Conservation (phyloP, 2,113 vertebrate genomes). For the Pomatorhinus ruficollis region DNA sequence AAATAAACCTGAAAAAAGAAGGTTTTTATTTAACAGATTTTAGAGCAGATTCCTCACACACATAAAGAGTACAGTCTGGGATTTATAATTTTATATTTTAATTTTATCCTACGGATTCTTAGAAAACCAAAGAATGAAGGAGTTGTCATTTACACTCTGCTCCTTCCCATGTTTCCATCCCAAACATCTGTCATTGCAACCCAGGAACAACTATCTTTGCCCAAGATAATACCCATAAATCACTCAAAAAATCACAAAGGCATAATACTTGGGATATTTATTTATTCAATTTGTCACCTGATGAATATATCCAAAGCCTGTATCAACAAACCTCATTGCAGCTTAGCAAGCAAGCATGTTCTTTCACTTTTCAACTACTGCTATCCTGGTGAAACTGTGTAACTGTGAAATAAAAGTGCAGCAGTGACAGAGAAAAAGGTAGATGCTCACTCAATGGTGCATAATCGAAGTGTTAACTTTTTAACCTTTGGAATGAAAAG, state of each 20-base stretch:
- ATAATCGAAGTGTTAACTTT: background rate
- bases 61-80: background rate
- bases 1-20: background rate
- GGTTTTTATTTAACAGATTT: background rate
- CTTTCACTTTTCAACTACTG: background rate
- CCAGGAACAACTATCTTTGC: background rate
- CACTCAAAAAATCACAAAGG: background rate
- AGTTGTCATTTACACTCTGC: background rate
- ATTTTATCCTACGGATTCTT: background rate
- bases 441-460: background rate
- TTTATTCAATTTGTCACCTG: background rate
- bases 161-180: background rate
- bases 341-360: background rate
- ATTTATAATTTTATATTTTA: background rate
- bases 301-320: background rate
- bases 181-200: background rate
- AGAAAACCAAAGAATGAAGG: background rate
- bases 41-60: background rate
- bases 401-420: background rate
- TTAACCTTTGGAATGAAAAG: background rate
- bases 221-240: background rate
- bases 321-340: background rate
- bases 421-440: background rate
- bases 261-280: background rate
- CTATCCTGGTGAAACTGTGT: accelerated